These are phyloP conservation scores for Dermatemys mawii DNA, from an alignment of 2,113 vertebrate species.

Conservation along the genomic window DNA sequence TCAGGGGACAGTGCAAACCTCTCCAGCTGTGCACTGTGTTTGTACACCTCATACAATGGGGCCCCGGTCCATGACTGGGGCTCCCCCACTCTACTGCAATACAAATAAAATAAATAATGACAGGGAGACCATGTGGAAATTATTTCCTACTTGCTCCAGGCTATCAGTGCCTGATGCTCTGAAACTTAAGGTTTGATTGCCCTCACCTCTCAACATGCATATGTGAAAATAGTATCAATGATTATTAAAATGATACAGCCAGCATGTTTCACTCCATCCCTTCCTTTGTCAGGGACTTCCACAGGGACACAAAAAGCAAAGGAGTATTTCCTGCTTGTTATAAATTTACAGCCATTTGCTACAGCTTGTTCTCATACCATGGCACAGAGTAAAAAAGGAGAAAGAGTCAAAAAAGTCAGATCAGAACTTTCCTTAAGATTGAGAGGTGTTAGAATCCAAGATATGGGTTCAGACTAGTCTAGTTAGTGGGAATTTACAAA, in stretches of 20 bases:
- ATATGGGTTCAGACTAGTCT: not conserved
- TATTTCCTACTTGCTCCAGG: not conserved
- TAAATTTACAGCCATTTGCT: slow-evolving; percentile 5
- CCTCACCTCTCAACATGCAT: not conserved
- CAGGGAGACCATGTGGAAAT: not conserved
- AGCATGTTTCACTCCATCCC: slow-evolving; percentile 9
- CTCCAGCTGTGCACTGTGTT: not conserved
- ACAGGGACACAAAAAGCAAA: slow-evolving; percentile 61
- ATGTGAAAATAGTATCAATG: not conserved
- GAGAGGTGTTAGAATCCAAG: not conserved
- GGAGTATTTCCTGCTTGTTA: slow-evolving; percentile 24
- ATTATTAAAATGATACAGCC: not conserved
- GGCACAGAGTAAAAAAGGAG: not conserved
- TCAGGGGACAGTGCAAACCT: not conserved
- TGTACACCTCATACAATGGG: not conserved
- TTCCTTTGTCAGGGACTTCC: slow-evolving; percentile 67
- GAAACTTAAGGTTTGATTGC: not conserved
- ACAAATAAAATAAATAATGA: not conserved
- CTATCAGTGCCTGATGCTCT: not conserved
- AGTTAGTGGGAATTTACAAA: not conserved
- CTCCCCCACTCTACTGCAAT: not conserved
- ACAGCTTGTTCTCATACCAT: not conserved
- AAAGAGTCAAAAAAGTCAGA: not conserved
- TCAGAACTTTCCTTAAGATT: not conserved
- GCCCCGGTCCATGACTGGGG: not conserved